Conservation (phyloP, 2,797 vertebrate genomes). For the Acropternis orthonyx region DNA sequence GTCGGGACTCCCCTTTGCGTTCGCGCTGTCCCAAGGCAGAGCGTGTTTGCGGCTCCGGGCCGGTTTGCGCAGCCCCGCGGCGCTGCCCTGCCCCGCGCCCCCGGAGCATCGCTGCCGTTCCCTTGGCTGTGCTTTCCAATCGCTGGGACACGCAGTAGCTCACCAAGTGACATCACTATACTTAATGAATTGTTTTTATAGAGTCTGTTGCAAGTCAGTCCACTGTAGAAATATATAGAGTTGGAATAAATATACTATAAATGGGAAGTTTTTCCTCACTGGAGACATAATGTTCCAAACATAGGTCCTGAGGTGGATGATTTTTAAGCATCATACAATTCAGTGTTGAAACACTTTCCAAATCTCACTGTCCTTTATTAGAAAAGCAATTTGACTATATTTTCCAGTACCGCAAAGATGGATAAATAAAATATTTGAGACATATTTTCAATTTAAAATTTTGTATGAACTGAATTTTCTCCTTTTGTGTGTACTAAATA, state of each 20-base stretch:
- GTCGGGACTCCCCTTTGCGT: not conserved
- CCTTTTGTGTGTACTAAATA: conserved; percentile 54
- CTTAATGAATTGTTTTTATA: not conserved
- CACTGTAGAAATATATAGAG: not conserved
- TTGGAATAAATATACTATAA: not conserved
- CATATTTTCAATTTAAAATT: conserved; percentile 62
- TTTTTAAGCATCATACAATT: conserved; percentile 3
- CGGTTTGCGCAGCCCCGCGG: no score
- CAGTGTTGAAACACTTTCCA: conserved; percentile 28
- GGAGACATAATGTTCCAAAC: not conserved
- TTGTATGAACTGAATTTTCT: conserved; percentile 61
- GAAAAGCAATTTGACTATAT: conserved; percentile 60
- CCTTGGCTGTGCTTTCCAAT: not conserved
- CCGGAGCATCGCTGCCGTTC: not conserved
- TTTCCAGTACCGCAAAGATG: conserved; percentile 57
- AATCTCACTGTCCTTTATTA: conserved; percentile 50
- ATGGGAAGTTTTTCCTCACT: not conserved
- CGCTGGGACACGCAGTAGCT: not conserved
- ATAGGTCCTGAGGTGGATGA: not conserved
- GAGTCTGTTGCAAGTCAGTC: conserved; percentile 28
- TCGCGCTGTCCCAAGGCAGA: no score
- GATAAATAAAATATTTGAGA: conserved; percentile 62
- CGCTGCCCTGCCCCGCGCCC: no score
- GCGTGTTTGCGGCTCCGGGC: no score
- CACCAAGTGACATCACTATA: not conserved